Evolutionary conservation across 2,113 vertebrate genomes (phyloP).

Genomic region (Pelodiscus sinensis): DNA sequence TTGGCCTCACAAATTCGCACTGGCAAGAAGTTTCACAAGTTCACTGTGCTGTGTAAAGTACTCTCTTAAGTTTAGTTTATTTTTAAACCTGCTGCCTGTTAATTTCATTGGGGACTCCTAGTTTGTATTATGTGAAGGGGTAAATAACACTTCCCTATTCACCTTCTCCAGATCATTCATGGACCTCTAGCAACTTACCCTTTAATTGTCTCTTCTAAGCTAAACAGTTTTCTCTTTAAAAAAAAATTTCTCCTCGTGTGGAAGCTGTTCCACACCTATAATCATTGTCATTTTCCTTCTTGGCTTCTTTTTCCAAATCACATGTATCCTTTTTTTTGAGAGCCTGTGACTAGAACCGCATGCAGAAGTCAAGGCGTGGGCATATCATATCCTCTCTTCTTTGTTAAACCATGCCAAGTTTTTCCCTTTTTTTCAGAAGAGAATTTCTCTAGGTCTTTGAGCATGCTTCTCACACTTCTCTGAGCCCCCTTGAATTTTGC

Average conservation of each 20-base stretch:
- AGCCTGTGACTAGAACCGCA: neutral
- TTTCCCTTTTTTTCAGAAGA: neutral
- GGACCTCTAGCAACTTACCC: neutral
- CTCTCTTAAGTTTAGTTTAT: too few relatives aligned
- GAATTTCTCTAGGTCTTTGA: neutral
- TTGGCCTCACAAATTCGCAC: too few relatives aligned
- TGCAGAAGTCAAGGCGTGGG: neutral
- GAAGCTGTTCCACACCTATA: neutral
- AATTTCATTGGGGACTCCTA: neutral
- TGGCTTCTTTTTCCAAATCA: neutral
- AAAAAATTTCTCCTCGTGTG: neutral
- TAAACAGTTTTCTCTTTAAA: neutral
- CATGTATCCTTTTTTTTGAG: neutral
- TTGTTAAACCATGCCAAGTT: neutral
- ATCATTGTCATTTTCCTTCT: neutral
- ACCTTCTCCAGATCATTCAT: neutral
- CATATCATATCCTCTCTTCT: neutral
- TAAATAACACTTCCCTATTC: neutral
- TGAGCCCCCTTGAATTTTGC: neutral
- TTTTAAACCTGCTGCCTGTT: neutral
- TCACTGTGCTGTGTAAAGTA: too few relatives aligned
- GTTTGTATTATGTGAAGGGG: neutral
- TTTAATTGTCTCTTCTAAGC: neutral
- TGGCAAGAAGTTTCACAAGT: too few relatives aligned
- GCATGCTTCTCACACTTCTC: neutral